These are phyloP conservation scores for Ceuthmochares aereus DNA, from an alignment of 2,113 vertebrate genomes.

Conservation along the genomic window DNA sequence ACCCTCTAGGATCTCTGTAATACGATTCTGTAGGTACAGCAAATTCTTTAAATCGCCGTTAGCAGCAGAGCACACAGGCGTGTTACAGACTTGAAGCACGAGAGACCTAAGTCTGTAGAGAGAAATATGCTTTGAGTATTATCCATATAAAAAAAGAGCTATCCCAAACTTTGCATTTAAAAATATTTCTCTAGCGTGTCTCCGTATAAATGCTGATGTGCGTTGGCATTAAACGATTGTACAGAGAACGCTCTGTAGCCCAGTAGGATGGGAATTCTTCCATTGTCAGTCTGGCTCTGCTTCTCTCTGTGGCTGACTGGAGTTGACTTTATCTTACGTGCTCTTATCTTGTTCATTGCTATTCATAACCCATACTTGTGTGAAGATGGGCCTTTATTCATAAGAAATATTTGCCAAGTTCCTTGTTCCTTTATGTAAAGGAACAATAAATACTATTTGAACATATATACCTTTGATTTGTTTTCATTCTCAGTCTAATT, in stretches of 20 bases:
- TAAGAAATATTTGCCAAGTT: constrained; percentile 60
- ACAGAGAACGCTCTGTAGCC: neutral
- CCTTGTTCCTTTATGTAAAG: constrained; percentile 63
- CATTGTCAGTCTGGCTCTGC: constrained; percentile 44
- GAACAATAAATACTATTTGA: constrained; percentile 58
- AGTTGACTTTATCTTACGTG: constrained; percentile 31
- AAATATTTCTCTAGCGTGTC: constrained; percentile 46
- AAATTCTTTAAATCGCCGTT: constrained; percentile 53
- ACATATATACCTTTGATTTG: constrained; percentile 41
- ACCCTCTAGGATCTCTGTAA: constrained; percentile 52
- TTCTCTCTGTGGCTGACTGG: constrained; percentile 35
- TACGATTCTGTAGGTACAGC: constrained; percentile 64
- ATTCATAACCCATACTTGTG: constrained; percentile 50
- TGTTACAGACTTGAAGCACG: constrained; percentile 52
- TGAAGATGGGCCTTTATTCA: constrained; percentile 47
- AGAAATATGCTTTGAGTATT: constrained; percentile 66
- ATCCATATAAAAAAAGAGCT: constrained; percentile 47
- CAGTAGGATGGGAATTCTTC: constrained; percentile 18
- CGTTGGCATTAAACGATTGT: neutral
- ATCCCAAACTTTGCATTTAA: constrained; percentile 62
- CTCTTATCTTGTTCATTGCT: constrained; percentile 64
- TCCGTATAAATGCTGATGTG: constrained; percentile 31
- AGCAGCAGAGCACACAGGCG: constrained; percentile 60
- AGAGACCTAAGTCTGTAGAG: constrained; percentile 68
- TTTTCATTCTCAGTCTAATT: constrained; percentile 54